Conservation (phyloP, 2,888 invertebrate genomes). For the Caenorhabditis imperialis region DNA sequence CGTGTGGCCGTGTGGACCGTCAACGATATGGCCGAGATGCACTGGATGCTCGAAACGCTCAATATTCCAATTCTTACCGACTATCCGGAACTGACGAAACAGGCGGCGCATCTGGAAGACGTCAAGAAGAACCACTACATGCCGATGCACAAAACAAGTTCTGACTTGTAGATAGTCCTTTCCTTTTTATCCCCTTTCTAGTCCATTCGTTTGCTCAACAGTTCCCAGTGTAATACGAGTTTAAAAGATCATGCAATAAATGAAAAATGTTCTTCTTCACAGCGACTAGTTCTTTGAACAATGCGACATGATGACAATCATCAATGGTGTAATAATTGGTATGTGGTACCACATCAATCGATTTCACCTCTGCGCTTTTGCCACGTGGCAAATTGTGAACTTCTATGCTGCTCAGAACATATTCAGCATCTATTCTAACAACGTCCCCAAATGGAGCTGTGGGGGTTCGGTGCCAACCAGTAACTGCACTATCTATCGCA, state of each 20-base stretch:
- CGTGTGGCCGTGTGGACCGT: constrained; percentile 75
- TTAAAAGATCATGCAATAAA: neutral
- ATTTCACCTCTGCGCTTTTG: constrained; percentile 68
- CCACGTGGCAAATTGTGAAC: constrained; percentile 75
- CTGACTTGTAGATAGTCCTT: constrained; percentile 28
- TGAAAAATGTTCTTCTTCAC: too few species aligned
- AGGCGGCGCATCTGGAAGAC: constrained; percentile 39
- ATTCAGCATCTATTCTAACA: constrained; percentile 73
- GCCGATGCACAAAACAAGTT: constrained; percentile 39
- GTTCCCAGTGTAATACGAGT: constrained; percentile 24
- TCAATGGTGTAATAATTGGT: too few species aligned
- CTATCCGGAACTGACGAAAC: constrained; percentile 64
- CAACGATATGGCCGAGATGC: constrained; percentile 74
- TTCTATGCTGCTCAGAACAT: constrained; percentile 71
- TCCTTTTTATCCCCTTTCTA: neutral
- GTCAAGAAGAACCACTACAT: constrained; percentile 37
- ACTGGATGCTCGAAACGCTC: constrained; percentile 74
- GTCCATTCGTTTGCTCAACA: constrained; percentile 1
- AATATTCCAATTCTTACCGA: constrained; percentile 76
- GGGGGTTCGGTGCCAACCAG: constrained; percentile 26
- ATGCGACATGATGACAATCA: too few species aligned
- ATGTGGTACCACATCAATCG: constrained; percentile 70
- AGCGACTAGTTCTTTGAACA: too few species aligned
- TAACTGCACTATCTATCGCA: constrained; percentile 12
- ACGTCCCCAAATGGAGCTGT: constrained; percentile 65